Conservation (phyloP, 2,888 invertebrate species). For the Monochamus alternatus region DNA sequence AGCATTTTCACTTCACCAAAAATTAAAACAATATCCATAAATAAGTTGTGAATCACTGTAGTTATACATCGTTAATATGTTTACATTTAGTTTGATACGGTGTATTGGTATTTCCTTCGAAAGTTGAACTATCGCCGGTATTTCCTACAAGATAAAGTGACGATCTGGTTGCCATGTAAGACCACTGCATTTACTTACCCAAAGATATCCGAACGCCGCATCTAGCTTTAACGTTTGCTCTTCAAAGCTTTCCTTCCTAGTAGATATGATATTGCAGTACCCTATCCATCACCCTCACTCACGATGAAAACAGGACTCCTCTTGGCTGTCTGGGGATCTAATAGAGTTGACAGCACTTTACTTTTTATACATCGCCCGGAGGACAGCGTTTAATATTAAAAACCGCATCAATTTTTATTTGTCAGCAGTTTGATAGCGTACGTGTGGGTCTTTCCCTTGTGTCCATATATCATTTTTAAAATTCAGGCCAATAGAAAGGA, state of each 20-base stretch:
- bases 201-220: not conserved
- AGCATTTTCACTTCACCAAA: too few relatives aligned
- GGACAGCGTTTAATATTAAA: conserved; percentile 7
- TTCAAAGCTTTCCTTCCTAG: not conserved
- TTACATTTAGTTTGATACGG: too few relatives aligned
- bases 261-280: conserved; percentile 3
- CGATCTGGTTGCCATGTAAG: too few relatives aligned
- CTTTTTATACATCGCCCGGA: conserved; percentile 1
- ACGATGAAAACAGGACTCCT: not conserved
- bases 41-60: too few relatives aligned
- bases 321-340: conserved; percentile 1
- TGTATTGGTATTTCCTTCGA: too few relatives aligned
- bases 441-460: not conserved
- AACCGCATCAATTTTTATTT: conserved; percentile 13
- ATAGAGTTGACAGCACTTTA: conserved; percentile 13
- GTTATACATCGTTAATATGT: too few relatives aligned
- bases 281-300: conserved; percentile 8
- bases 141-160: too few relatives aligned
- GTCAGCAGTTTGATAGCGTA: not conserved
- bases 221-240: not conserved
- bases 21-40: too few relatives aligned
- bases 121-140: too few relatives aligned
- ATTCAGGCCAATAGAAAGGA: too few relatives aligned
- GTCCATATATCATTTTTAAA: conserved; percentile 6
- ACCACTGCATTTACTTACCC: not conserved